A percentile compares a stretch with the other conserved stretches of the same genome.
Conservation (phyloP, 2,113 vertebrate genomes). For the Herpailurus yagouaroundi region DNA sequence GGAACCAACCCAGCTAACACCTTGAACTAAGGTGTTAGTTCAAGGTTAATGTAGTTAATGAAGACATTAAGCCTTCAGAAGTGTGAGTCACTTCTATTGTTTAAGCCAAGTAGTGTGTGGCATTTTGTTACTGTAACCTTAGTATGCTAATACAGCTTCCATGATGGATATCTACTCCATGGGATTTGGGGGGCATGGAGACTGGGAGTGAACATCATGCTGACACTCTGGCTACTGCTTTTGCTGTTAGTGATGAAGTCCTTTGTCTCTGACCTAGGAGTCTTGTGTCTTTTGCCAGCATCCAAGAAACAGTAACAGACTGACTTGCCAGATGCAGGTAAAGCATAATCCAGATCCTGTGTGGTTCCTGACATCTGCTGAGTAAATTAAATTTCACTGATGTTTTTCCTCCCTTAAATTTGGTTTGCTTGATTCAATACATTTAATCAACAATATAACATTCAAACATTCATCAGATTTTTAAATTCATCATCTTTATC, state of each 20-base stretch:
- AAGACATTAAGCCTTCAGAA: background rate
- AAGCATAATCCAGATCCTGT: background rate
- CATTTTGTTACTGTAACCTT: background rate
- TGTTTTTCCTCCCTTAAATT: background rate
- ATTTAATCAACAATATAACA: background rate
- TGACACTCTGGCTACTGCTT: background rate
- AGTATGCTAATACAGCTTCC: background rate
- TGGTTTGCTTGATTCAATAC: slow-evolving; percentile 34
- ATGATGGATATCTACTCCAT: background rate
- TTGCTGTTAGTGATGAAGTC: background rate
- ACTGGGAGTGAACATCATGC: background rate
- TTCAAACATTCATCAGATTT: background rate
- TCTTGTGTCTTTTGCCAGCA: background rate
- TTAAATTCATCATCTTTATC: background rate
- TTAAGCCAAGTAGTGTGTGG: background rate
- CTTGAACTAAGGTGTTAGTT: background rate
- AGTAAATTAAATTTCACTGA: background rate
- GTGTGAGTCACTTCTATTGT: background rate
- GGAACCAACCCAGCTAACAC: background rate
- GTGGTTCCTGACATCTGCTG: background rate
- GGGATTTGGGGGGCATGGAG: background rate
- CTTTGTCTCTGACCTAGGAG: background rate
- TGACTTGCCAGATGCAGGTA: background rate
- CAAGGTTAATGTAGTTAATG: too few relatives aligned
- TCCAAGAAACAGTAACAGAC: background rate